phyloP scores from a whole-genome alignment of 2,888 invertebrate species.

The Melipona beecheii region DNA sequence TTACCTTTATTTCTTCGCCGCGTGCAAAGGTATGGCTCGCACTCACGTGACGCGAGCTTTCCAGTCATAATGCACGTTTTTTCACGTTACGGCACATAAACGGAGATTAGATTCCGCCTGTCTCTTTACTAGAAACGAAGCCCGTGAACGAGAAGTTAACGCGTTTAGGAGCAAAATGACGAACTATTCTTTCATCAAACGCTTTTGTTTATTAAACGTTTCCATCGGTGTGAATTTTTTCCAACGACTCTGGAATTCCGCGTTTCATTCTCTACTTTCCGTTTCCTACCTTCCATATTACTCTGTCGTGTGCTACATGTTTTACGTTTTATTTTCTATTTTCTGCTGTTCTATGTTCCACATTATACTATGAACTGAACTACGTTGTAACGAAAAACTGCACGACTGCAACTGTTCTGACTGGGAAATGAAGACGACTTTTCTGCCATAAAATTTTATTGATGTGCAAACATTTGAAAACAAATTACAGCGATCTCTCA shows the following conservation, averaged over 20 bases:
- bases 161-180: background rate
- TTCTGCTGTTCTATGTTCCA: too few species aligned
- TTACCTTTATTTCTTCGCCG: constrained; percentile 42
- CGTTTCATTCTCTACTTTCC: background rate
- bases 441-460: too few species aligned
- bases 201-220: background rate
- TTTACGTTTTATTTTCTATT: too few species aligned
- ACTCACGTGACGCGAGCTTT: constrained; percentile 53
- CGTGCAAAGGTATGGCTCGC: constrained; percentile 17
- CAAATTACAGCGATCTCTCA: too few species aligned
- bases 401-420: too few species aligned
- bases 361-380: too few species aligned
- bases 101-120: constrained; percentile 41
- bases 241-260: too few species aligned
- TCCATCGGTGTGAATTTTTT: background rate
- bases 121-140: constrained; percentile 3
- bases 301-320: background rate
- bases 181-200: background rate
- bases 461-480: too few species aligned
- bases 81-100: constrained; percentile 34
- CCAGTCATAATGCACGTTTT: constrained; percentile 47
- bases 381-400: too few species aligned
- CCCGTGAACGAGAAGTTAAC: background rate
- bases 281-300: background rate
- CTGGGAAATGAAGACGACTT: too few species aligned